phyloP scores from a whole-genome alignment of 2,113 vertebrate species.

The Lates calcarifer region DNA sequence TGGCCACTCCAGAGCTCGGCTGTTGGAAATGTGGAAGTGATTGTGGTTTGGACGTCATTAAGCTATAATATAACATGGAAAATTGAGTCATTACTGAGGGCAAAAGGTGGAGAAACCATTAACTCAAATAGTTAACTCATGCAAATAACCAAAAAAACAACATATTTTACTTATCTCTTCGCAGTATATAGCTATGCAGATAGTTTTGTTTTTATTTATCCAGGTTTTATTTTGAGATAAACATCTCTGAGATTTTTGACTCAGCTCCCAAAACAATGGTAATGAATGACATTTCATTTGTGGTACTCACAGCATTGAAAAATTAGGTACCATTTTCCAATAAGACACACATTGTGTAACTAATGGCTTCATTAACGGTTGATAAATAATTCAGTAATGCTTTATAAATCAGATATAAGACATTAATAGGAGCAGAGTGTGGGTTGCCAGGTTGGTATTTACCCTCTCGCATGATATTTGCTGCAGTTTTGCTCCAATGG shows the following conservation, averaged over 20 bases:
- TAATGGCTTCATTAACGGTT: not conserved
- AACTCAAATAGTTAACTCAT: constrained; percentile 9
- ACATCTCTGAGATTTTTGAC: not conserved
- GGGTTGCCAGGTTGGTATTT: not conserved
- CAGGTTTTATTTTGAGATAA: too few relatives aligned
- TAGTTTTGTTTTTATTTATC: not conserved
- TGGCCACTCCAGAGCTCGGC: not conserved
- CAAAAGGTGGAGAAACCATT: constrained; percentile 46
- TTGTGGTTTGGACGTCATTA: constrained; percentile 46
- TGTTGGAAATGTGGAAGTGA: constrained; percentile 65
- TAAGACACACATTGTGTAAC: not conserved
- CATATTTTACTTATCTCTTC: not conserved
- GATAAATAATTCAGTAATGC: not conserved
- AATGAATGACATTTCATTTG: not conserved
- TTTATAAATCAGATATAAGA: not conserved
- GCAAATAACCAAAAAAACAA: not conserved
- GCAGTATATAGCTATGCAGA: not conserved
- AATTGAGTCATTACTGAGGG: constrained; percentile 21
- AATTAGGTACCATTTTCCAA: not conserved
- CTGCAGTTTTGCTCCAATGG: not conserved
- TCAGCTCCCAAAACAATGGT: not conserved
- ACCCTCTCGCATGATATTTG: not conserved
- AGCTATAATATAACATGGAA: not conserved
- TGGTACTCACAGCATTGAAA: not conserved
- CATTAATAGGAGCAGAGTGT: not conserved